Evolutionary conservation across 2,888 invertebrate genomes (phyloP).

Genomic region (Idaea straminata): DNA sequence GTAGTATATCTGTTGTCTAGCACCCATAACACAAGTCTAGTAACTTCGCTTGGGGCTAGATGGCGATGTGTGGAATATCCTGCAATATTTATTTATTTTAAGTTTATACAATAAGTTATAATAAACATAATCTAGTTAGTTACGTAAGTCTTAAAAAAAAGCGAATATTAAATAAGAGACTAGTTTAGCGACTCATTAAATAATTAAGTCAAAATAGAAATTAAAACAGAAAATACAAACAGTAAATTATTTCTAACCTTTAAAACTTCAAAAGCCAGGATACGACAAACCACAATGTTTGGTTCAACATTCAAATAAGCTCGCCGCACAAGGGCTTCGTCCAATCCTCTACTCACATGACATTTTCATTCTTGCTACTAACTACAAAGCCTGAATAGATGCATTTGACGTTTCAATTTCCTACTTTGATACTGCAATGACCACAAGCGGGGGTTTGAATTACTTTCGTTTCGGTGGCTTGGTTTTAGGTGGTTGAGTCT

Average conservation of each 20-base stretch:
- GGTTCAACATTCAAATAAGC: constrained; percentile 16
- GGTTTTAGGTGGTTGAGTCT: constrained; percentile 3
- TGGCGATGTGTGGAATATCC: too few species aligned
- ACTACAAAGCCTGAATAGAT: constrained; percentile 26
- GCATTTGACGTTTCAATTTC: constrained; percentile 69
- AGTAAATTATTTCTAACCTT: neutral
- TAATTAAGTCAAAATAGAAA: neutral
- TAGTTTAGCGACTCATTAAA: neutral
- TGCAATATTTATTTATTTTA: too few species aligned
- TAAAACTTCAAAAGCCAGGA: constrained; percentile 9
- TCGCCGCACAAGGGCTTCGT: constrained; percentile 13
- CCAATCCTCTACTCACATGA: constrained; percentile 15
- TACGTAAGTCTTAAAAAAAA: too few species aligned
- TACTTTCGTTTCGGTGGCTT: constrained; percentile 12
- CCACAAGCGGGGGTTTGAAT: constrained; percentile 29
- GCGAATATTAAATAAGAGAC: neutral
- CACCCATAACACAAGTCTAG: too few species aligned
- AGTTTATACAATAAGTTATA: too few species aligned
- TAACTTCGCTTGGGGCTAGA: too few species aligned
- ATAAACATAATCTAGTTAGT: too few species aligned
- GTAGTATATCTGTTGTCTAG: too few species aligned
- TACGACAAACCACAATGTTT: constrained; percentile 19
- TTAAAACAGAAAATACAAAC: neutral
- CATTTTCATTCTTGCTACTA: constrained; percentile 23
- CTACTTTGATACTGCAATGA: constrained; percentile 43